A percentile compares a stretch with the other conserved stretches of the same genome.
Conservation (phyloP, 1,140 invertebrate species). For the Myzus persicae region DNA sequence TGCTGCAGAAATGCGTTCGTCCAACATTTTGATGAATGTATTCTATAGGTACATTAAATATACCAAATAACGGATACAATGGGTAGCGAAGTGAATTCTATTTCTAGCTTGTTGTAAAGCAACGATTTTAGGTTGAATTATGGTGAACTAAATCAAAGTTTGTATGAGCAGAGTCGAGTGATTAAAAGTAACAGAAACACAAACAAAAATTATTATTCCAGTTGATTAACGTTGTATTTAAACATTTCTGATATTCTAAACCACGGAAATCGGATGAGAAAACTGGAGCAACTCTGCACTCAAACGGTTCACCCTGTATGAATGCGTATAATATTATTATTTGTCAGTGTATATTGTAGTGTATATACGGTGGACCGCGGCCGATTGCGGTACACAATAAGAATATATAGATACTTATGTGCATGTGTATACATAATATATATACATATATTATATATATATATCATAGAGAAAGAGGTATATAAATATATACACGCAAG, state of each 20-base stretch:
- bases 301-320: not conserved
- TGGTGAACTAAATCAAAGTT: too few relatives aligned
- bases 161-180: too few relatives aligned
- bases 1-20: too few relatives aligned
- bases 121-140: not conserved
- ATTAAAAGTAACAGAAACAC: not conserved
- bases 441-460: not conserved
- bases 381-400: not conserved
- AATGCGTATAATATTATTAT: not conserved
- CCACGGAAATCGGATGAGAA: not conserved
- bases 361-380: conserved; percentile 9
- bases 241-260: not conserved
- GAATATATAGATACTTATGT: not conserved
- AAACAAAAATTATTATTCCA: not conserved
- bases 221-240: not conserved
- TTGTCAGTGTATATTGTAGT: not conserved
- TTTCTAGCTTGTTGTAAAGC: too few relatives aligned
- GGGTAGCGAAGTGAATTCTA: too few relatives aligned
- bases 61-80: too few relatives aligned
- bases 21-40: too few relatives aligned
- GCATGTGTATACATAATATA: not conserved
- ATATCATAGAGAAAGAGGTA: not conserved
- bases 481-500: not conserved
- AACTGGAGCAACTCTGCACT: not conserved
- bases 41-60: too few relatives aligned